These are phyloP conservation scores for Crossocerus cetratus DNA, from an alignment of 2,888 invertebrate genomes.

Conservation along the genomic window DNA sequence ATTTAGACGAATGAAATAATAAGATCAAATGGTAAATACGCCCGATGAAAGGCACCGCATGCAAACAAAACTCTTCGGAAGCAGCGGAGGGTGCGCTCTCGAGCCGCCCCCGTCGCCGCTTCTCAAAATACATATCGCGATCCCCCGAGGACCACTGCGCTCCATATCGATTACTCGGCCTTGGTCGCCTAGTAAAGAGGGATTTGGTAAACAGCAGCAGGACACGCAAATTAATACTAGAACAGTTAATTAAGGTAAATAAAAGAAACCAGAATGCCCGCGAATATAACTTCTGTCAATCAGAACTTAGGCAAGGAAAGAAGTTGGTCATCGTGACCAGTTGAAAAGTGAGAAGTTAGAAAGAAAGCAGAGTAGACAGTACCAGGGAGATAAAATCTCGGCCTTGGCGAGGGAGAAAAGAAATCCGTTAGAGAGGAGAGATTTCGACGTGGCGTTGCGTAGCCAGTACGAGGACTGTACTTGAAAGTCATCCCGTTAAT, in stretches of 20 bases:
- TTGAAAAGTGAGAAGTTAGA: not conserved
- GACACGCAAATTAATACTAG: constrained; percentile 47
- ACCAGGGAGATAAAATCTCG: not conserved
- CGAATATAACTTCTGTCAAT: not conserved
- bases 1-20: constrained; percentile 75
- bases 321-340: too few relatives aligned
- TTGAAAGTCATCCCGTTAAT: constrained; percentile 62
- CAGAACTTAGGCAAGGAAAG: too few relatives aligned
- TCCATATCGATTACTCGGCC: constrained; percentile 59
- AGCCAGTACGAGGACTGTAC: constrained; percentile 25
- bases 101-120: constrained; percentile 40
- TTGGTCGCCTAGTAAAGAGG: constrained; percentile 32
- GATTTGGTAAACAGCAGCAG: constrained; percentile 50
- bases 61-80: constrained; percentile 65
- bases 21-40: constrained; percentile 73
- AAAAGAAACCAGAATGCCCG: too few relatives aligned
- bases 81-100: constrained; percentile 48
- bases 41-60: constrained; percentile 65
- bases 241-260: constrained; percentile 40
- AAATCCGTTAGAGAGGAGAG: constrained; percentile 44
- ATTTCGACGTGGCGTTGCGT: constrained; percentile 15
- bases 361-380: not conserved
- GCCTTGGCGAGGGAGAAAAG: constrained; percentile 3
- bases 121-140: constrained; percentile 65
- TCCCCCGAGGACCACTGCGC: constrained; percentile 61